phyloP scores from a whole-genome alignment of 2,113 vertebrate species.

The Falco punctatus region DNA sequence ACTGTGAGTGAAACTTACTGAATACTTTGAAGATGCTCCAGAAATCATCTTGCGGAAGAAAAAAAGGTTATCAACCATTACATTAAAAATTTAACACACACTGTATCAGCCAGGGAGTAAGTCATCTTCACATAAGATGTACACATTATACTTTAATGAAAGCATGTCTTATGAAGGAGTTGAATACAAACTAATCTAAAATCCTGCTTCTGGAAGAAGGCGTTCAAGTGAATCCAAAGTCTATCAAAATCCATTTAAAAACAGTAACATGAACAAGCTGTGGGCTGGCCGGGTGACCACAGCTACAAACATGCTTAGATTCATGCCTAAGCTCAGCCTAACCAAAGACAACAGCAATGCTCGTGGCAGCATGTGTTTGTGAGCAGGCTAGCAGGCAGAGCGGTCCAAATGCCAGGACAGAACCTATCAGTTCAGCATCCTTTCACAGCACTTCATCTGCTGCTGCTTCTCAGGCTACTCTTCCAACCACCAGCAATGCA shows the following conservation, averaged over 20 bases:
- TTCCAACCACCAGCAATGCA: not conserved
- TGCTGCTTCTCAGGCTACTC: not conserved
- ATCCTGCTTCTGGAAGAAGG: not conserved
- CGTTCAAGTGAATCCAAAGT: not conserved
- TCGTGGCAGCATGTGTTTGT: not conserved
- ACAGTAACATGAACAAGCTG: not conserved
- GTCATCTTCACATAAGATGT: not conserved
- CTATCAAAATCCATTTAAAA: not conserved
- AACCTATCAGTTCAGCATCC: not conserved
- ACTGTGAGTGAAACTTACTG: not conserved
- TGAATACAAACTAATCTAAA: not conserved
- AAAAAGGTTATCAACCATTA: not conserved
- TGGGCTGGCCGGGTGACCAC: fast-evolving
- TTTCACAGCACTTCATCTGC: not conserved
- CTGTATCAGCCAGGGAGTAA: not conserved
- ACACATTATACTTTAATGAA: not conserved
- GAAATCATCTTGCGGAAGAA: not conserved
- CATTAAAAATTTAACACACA: not conserved
- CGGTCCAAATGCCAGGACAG: fast-evolving
- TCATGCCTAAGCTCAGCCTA: not conserved
- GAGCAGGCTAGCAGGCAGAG: not conserved
- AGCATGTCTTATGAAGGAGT: not conserved
- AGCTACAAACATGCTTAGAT: not conserved
- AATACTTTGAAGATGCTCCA: not conserved
- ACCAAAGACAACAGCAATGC: not conserved